phyloP scores from a whole-genome alignment of 1,140 invertebrate genomes.

The Drosophila punjabiensis region DNA sequence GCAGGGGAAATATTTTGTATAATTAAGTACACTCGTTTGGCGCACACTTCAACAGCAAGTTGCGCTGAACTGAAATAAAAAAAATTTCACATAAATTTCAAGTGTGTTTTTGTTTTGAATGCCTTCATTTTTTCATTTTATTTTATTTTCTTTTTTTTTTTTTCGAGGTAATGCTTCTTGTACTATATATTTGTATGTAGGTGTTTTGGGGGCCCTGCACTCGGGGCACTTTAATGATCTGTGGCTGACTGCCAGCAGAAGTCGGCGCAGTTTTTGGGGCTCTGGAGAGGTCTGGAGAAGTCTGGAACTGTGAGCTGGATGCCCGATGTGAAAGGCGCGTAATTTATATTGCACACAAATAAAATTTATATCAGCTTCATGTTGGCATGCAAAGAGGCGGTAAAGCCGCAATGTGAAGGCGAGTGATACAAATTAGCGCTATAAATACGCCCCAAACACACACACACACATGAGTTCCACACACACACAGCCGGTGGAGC shows the following conservation, averaged over 20 bases:
- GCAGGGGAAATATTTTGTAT: conserved; percentile 67
- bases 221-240: conserved; percentile 68
- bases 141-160: neutral
- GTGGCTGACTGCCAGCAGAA: conserved; percentile 37
- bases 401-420: conserved; percentile 14
- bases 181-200: conserved; percentile 1
- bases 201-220: conserved; percentile 55
- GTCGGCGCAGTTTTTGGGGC: conserved; percentile 4
- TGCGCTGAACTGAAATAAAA: conserved; percentile 39
- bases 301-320: conserved; percentile 23
- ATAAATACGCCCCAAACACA: conserved; percentile 64
- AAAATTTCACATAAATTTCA: conserved; percentile 55
- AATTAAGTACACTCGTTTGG: conserved; percentile 74
- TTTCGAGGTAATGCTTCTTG: neutral
- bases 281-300: conserved; percentile 15
- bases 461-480: conserved; percentile 30
- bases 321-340: conserved; percentile 48
- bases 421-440: conserved; percentile 75
- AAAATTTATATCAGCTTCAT: conserved; percentile 77
- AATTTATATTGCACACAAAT: conserved; percentile 78
- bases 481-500: conserved; percentile 16
- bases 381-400: conserved; percentile 58
- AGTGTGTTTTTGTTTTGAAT: neutral
- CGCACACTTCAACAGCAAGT: conserved; percentile 49
- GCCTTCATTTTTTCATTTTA: neutral